Evolutionary conservation across 2,888 invertebrate genomes (phyloP).

Genomic region (Macropis europaea): DNA sequence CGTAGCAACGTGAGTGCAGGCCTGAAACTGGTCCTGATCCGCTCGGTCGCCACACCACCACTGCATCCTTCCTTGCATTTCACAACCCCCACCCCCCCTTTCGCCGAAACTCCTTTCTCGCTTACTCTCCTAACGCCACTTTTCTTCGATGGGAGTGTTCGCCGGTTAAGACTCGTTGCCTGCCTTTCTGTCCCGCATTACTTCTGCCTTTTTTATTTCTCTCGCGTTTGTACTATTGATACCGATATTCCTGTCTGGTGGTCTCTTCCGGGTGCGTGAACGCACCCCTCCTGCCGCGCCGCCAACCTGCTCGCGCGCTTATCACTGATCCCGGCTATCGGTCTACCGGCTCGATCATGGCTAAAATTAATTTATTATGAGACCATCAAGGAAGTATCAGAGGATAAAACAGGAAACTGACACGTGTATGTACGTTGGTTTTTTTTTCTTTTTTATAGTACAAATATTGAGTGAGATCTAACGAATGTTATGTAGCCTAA

Average conservation of each 20-base stretch:
- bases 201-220: neutral
- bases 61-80: slow-evolving; percentile 70
- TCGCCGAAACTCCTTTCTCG: slow-evolving; percentile 69
- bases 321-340: neutral
- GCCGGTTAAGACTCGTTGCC: slow-evolving; percentile 2
- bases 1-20: slow-evolving; percentile 66
- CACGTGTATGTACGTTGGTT: no score
- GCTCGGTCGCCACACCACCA: slow-evolving; percentile 71
- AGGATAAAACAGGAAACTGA: no score
- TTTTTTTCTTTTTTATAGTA: no score
- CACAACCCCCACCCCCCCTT: slow-evolving; percentile 70
- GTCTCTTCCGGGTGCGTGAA: slow-evolving; percentile 14
- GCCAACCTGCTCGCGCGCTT: neutral
- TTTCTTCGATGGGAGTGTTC: slow-evolving; percentile 29
- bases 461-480: no score
- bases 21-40: slow-evolving; percentile 74
- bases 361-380: neutral
- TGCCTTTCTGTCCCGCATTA: slow-evolving; percentile 21
- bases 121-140: slow-evolving; percentile 39
- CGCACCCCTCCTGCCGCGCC: neutral
- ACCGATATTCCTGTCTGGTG: slow-evolving; percentile 2
- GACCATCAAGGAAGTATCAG: neutral
- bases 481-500: no score
- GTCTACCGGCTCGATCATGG: neutral
- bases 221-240: neutral